phyloP scores from a whole-genome alignment of 2,888 invertebrate species.

The Magallana nippona region DNA sequence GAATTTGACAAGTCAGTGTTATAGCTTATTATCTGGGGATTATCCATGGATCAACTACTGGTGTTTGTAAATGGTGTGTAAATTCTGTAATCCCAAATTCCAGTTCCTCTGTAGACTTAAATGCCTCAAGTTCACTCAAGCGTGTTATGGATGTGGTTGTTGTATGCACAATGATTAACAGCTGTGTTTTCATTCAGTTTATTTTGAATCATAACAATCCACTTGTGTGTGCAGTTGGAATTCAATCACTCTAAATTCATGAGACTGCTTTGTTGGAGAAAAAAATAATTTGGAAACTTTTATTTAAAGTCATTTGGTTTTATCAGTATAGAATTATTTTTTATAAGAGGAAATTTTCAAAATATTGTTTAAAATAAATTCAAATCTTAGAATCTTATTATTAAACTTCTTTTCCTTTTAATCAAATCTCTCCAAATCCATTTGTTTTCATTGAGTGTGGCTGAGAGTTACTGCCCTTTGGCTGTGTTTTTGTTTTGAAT shows the following conservation, averaged over 20 bases:
- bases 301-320: too few species aligned
- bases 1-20: conserved; percentile 34
- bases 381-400: too few species aligned
- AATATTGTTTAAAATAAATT: too few species aligned
- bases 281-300: too few species aligned
- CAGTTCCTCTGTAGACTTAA: background rate
- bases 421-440: too few species aligned
- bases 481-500: background rate
- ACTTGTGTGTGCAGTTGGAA: too few species aligned
- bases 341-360: too few species aligned
- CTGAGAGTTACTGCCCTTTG: conserved; percentile 26
- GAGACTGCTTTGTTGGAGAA: too few species aligned
- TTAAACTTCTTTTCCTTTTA: too few species aligned
- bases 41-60: conserved; percentile 20
- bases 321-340: too few species aligned
- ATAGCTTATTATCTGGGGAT: conserved; percentile 35
- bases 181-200: background rate
- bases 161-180: background rate
- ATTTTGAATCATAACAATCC: background rate
- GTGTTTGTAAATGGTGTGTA: conserved; percentile 19
- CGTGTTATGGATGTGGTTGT: background rate
- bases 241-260: too few species aligned
- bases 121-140: background rate
- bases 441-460: too few species aligned
- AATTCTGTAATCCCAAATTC: background rate